A percentile compares a stretch with the other conserved stretches of the same genome.
Conservation (phyloP, 2,797 vertebrate genomes). For the Hafferia zeledoni region DNA sequence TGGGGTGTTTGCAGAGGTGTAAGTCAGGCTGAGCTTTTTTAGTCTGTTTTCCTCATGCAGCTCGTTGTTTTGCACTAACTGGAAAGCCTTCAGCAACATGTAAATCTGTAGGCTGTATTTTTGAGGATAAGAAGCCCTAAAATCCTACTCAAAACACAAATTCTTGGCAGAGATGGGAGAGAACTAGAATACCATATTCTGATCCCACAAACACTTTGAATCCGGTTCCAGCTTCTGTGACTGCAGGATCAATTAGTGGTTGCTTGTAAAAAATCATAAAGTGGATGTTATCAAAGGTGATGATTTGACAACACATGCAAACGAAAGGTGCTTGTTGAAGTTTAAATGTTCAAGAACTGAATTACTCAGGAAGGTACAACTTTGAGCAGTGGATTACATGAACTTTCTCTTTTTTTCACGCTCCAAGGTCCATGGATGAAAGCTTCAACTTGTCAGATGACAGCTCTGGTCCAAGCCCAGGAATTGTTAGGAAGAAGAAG, state of each 20-base stretch:
- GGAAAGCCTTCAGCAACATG: neutral
- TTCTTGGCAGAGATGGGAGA: neutral
- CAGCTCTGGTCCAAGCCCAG: constrained; percentile 87
- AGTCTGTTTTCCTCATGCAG: neutral
- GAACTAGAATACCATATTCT: neutral
- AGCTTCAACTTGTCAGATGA: constrained; percentile 99
- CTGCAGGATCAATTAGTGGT: neutral
- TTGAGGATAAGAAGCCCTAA: neutral
- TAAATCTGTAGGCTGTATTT: neutral
- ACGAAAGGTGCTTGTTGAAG: neutral
- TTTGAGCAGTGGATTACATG: neutral
- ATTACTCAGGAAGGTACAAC: neutral
- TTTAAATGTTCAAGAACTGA: neutral
- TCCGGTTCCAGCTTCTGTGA: neutral
- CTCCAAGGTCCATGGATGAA: constrained; percentile 93
- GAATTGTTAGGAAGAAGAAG: constrained; percentile 93
- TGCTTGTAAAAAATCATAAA: neutral
- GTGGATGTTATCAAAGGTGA: neutral
- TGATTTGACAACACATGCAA: neutral
- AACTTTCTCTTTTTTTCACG: constrained; percentile 12
- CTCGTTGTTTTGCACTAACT: neutral
- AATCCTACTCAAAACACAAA: neutral
- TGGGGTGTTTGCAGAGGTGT: neutral
- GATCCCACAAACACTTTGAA: neutral
- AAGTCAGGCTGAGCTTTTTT: neutral